These are phyloP conservation scores for Gorsachius goisagi DNA, from an alignment of 2,113 vertebrate species.

Conservation along the genomic window DNA sequence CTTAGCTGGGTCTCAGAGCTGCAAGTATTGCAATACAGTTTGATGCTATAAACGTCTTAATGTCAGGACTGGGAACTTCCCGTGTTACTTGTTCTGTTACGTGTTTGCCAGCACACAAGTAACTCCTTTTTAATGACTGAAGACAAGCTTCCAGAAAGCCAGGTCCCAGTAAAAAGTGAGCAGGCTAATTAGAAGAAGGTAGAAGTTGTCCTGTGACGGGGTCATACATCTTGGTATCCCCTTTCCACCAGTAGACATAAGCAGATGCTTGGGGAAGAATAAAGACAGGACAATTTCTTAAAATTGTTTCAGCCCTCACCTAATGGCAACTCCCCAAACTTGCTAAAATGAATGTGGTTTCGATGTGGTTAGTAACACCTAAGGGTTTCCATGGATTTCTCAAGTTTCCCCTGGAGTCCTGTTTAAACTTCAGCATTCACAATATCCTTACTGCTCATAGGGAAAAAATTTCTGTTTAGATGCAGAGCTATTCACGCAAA, in stretches of 20 bases:
- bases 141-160: neutral
- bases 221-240: neutral
- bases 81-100: rapidly evolving
- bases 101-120: neutral
- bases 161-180: neutral
- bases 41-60: neutral
- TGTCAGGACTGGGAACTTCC: neutral
- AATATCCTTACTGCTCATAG: neutral
- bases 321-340: neutral
- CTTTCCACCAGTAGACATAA: neutral
- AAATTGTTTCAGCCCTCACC: neutral
- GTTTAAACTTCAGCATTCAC: neutral
- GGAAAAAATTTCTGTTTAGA: neutral
- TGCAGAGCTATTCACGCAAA: neutral
- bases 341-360: neutral
- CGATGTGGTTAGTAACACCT: neutral
- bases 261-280: neutral
- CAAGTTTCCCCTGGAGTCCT: neutral
- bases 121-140: neutral
- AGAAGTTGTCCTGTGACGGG: neutral
- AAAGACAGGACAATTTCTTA: neutral
- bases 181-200: neutral
- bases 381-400: neutral
- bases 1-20: neutral
- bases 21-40: neutral